These are phyloP conservation scores for Aphrophora alni DNA, from an alignment of 2,888 invertebrate genomes.

Conservation along the genomic window DNA sequence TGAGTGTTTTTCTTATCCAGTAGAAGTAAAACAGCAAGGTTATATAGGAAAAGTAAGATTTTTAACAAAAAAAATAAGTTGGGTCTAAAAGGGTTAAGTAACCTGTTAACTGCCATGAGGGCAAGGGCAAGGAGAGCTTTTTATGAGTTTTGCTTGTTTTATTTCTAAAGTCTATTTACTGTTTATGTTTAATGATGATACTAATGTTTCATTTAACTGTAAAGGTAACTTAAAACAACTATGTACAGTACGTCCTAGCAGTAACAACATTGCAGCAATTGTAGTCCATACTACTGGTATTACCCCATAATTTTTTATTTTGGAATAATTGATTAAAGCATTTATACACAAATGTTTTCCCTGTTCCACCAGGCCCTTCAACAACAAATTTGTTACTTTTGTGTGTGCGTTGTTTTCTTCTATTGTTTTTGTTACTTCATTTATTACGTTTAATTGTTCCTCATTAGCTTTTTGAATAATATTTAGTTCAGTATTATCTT, in stretches of 20 bases:
- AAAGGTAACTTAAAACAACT: slow-evolving; percentile 32
- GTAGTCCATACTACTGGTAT: slow-evolving; percentile 47
- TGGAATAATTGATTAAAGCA: slow-evolving; percentile 30
- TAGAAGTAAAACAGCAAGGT: too few relatives aligned
- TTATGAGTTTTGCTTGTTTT: slow-evolving; percentile 19
- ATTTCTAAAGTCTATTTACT: slow-evolving; percentile 21
- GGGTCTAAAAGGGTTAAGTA: too few relatives aligned
- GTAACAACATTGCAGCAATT: too few relatives aligned
- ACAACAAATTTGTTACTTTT: slow-evolving; percentile 48
- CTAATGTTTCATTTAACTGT: slow-evolving; percentile 21
- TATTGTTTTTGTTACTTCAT: background rate
- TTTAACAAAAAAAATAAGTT: too few relatives aligned
- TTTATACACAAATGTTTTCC: slow-evolving; percentile 54
- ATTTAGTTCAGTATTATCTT: too few relatives aligned
- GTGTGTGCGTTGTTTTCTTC: background rate
- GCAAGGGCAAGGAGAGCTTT: slow-evolving; percentile 36
- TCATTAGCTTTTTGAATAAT: too few relatives aligned
- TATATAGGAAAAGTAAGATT: too few relatives aligned
- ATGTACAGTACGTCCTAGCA: slow-evolving; percentile 45
- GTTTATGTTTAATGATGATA: background rate
- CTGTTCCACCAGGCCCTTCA: slow-evolving; percentile 56
- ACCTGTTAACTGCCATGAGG: slow-evolving; percentile 18
- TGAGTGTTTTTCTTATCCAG: too few relatives aligned
- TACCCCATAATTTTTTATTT: slow-evolving; percentile 24
- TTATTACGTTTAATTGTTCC: background rate